Conservation (phyloP, 2,113 vertebrate genomes). For the Chaetodon auriga region DNA sequence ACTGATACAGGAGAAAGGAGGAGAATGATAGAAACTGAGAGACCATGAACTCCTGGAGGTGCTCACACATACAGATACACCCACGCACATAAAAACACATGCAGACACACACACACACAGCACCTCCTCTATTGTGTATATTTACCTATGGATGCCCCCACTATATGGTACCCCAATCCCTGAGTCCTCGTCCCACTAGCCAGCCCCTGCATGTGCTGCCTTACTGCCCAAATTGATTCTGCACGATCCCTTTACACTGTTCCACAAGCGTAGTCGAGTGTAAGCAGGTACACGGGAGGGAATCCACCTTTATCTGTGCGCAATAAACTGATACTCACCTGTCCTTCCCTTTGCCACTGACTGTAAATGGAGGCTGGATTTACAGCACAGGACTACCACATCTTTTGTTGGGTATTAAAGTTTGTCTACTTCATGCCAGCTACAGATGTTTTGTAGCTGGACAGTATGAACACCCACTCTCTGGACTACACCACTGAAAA, state of each 20-base stretch:
- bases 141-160: conserved; percentile 78
- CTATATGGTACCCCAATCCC: conserved; percentile 49
- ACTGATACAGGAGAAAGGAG: conserved; percentile 64
- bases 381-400: conserved; percentile 1
- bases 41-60: conserved; percentile 70
- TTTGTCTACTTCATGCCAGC: not conserved
- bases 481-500: conserved; percentile 31
- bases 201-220: conserved; percentile 77
- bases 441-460: not conserved
- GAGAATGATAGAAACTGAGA: conserved; percentile 45
- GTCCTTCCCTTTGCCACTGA: conserved; percentile 31
- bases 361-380: conserved; percentile 30
- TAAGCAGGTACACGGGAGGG: conserved; percentile 40
- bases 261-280: conserved; percentile 50
- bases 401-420: conserved; percentile 7
- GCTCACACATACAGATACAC: conserved; percentile 55
- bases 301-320: conserved; percentile 14
- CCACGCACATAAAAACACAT: conserved; percentile 33
- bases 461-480: conserved; percentile 21
- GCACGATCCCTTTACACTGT: conserved; percentile 75
- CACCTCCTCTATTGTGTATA: conserved; percentile 80
- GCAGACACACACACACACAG: conserved; percentile 47
- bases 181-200: conserved; percentile 45
- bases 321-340: conserved; percentile 36
- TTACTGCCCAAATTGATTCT: conserved; percentile 66